These are phyloP conservation scores for Garrulus glandarius DNA, from an alignment of 2,797 vertebrate genomes.

Conservation along the genomic window DNA sequence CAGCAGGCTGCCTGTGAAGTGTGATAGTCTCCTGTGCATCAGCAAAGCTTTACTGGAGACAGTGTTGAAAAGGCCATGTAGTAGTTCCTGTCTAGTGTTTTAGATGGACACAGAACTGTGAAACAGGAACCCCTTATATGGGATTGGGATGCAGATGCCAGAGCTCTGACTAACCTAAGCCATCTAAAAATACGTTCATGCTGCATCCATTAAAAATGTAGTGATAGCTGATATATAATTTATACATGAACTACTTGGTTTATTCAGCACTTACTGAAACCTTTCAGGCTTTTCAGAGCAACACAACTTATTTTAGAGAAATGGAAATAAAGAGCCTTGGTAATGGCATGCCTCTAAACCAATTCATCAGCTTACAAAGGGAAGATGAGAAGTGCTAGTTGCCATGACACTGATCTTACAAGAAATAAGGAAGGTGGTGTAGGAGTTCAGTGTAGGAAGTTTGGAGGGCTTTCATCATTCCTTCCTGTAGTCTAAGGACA, in stretches of 20 bases:
- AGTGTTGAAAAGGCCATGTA: neutral
- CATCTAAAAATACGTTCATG: slow-evolving; percentile 14
- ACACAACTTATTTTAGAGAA: slow-evolving; percentile 15
- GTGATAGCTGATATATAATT: slow-evolving; percentile 50
- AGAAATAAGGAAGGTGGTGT: slow-evolving; percentile 37
- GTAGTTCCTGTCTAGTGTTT: neutral
- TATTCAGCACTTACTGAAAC: slow-evolving; percentile 1
- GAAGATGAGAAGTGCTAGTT: slow-evolving; percentile 22
- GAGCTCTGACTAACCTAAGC: neutral
- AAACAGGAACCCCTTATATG: neutral
- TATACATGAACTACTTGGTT: slow-evolving; percentile 53
- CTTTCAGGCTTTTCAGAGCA: neutral
- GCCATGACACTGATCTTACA: slow-evolving; percentile 38
- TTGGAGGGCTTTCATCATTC: slow-evolving; percentile 13
- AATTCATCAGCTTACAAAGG: neutral
- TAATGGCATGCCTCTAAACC: neutral
- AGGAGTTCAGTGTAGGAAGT: slow-evolving; percentile 55
- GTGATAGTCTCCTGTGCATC: neutral
- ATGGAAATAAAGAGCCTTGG: neutral
- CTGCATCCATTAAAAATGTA: slow-evolving; percentile 54
- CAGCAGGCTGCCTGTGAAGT: neutral
- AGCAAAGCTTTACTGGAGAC: neutral
- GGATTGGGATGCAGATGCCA: neutral
- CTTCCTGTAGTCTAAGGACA: neutral
- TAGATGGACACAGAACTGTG: neutral